Evolutionary conservation across 2,797 vertebrate genomes (phyloP), one percentile per base, ranked within the genome.

Genomic region (Macropodus opercularis): DNA sequence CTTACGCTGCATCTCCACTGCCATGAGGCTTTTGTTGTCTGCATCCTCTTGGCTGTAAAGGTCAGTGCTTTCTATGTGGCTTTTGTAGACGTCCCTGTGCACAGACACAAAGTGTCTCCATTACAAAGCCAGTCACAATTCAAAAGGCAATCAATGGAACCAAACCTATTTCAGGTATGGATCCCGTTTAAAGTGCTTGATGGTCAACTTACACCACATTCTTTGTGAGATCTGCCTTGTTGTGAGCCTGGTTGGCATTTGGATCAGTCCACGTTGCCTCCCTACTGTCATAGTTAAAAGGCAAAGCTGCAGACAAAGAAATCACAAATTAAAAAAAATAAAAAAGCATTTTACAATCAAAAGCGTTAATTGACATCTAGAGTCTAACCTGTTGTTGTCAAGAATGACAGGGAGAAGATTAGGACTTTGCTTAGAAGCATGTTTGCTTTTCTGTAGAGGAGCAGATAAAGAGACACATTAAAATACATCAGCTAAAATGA

Each of bases 31-130:
- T 35, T 51, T 75, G 48, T 41, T 54, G 24, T 69, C 50, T 11
- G 61, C 58, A 1, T 71, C 70, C 9, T 65, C 75, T 12, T 61
- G 77, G 43, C 26, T 69, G 72, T 93, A 92, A 51, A 92, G 87
- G 68, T 55, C 75, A 32, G 70, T 78, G 72, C 73, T 85, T 53
- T 92, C 88, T 8, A 93, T 77, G 18, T 88, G 77, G 61, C 60
- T 92, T 70, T 93, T 94, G 84, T 91, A 92, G 63, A 83, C 61
- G 13, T 56, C 77, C 40, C 91, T 92, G 75, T 53, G 29, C 8
- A 69, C 62, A 63, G 27, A 72, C 18, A 59, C 13, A 59, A 22
- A 52, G 56, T n/a, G 2, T 12, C 3, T 12, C 1, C 0, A 12
- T 70, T 55, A 52, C 18, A 42, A 46, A 5, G 0, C 21, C 4